These are phyloP conservation scores for Eueides isabella DNA, from an alignment of 1,140 invertebrate genomes.

Conservation along the genomic window DNA sequence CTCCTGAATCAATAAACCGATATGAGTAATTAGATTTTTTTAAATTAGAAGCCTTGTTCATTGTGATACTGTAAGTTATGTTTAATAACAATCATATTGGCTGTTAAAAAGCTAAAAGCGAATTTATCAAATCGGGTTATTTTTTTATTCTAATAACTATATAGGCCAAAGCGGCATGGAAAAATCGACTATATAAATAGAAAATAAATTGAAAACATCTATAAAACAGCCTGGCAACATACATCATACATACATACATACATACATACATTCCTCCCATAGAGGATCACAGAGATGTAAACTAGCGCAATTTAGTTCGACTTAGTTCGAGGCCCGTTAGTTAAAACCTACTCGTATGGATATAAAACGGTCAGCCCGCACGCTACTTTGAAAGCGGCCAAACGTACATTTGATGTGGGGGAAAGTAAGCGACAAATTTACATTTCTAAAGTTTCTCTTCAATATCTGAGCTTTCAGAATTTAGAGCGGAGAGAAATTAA, in stretches of 20 bases:
- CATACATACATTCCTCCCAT: not conserved
- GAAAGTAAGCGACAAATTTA: constrained; percentile 1
- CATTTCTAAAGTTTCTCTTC: not conserved
- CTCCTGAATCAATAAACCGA: no score
- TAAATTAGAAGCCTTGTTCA: no score
- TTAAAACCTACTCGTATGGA: not conserved
- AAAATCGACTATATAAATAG: no score
- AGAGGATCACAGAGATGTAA: not conserved
- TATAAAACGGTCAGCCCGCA: constrained; percentile 5
- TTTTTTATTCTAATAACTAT: no score
- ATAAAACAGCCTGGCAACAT: no score
- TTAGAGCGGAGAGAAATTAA: not conserved
- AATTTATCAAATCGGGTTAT: no score
- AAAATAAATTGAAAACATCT: no score
- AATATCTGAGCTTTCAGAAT: not conserved
- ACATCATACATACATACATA: not conserved
- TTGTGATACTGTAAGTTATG: no score
- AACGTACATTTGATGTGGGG: constrained; percentile 4
- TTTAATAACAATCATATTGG: no score
- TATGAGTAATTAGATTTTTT: no score
- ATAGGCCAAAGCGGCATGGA: no score
- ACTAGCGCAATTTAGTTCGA: constrained; percentile 1
- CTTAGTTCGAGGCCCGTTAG: not conserved
- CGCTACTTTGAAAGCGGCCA: constrained; percentile 4
- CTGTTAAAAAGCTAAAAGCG: no score